A percentile compares a stretch with the other conserved stretches of the same genome.
Evolutionary conservation across 2,888 invertebrate genomes (phyloP).

Genomic region (Rhyacophila evoluta): DNA sequence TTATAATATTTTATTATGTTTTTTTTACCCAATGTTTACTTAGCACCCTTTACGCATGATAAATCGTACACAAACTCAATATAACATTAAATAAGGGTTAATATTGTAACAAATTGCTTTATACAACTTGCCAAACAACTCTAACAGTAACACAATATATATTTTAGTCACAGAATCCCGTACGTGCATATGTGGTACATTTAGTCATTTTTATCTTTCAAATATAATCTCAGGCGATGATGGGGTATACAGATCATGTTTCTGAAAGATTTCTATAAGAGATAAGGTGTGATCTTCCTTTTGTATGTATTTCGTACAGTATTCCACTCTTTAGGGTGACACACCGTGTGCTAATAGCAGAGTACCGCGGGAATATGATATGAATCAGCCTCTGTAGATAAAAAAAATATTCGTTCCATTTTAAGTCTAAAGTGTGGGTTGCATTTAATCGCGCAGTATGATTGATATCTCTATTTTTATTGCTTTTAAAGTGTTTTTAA

Average conservation of each 20-base stretch:
- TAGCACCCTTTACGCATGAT: slow-evolving; percentile 72
- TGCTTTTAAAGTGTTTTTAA: not conserved
- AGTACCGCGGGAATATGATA: slow-evolving; percentile 42
- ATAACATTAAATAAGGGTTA: slow-evolving; percentile 48
- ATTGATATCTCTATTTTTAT: not conserved
- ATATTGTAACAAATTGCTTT: slow-evolving; percentile 48
- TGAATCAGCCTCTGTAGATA: not conserved
- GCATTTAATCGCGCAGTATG: not conserved
- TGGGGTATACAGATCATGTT: slow-evolving; percentile 52
- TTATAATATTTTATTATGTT: slow-evolving; percentile 62
- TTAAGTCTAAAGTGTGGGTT: not conserved
- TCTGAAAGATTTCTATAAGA: slow-evolving; percentile 46
- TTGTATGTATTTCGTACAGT: slow-evolving; percentile 31
- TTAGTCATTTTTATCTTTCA: slow-evolving; percentile 39
- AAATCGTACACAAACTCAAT: slow-evolving; percentile 64
- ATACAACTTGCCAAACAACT: not conserved
- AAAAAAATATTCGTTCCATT: not conserved
- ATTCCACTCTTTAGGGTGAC: slow-evolving; percentile 13
- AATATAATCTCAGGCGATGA: slow-evolving; percentile 52
- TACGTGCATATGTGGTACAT: not conserved
- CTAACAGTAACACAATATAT: not conserved
- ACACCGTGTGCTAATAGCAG: not conserved
- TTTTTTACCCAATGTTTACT: slow-evolving; percentile 72
- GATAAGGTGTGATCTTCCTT: slow-evolving; percentile 54
- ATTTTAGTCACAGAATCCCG: not conserved